Evolutionary conservation across 2,888 invertebrate genomes (phyloP).

Genomic region (Cephus pygmeus): DNA sequence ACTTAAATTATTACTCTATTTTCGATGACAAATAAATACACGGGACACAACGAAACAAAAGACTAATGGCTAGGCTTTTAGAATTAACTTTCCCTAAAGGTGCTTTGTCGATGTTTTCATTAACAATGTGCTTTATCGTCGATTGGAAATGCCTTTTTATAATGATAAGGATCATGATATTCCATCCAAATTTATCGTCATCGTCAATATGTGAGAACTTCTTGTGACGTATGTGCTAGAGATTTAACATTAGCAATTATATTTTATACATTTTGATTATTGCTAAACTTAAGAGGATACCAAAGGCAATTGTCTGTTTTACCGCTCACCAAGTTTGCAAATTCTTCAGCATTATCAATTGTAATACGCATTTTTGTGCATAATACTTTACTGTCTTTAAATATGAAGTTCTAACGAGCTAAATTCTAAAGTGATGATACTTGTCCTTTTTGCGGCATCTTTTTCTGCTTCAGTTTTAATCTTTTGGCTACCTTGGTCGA

Average conservation of each 20-base stretch:
- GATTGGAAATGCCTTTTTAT: not conserved
- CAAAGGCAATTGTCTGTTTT: not conserved
- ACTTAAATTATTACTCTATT: not conserved
- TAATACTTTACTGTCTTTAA: not conserved
- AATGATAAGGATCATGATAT: not conserved
- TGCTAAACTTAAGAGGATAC: not conserved
- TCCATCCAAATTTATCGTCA: not conserved
- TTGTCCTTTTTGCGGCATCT: not conserved
- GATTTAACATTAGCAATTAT: not conserved
- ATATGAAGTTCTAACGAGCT: constrained; percentile 1
- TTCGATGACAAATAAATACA: not conserved
- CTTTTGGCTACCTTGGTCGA: not conserved
- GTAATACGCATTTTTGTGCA: not conserved
- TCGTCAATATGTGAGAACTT: not conserved
- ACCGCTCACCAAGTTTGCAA: not conserved
- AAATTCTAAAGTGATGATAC: constrained; percentile 7
- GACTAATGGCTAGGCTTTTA: not conserved
- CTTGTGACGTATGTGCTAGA: not conserved
- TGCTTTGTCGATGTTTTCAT: not conserved
- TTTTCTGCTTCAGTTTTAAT: not conserved
- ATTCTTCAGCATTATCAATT: not conserved
- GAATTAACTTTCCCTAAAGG: not conserved
- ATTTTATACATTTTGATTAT: not conserved
- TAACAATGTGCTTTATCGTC: not conserved
- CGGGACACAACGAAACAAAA: not conserved